These are phyloP conservation scores for Heliornis fulica DNA, from an alignment of 2,113 vertebrate species.

Conservation along the genomic window DNA sequence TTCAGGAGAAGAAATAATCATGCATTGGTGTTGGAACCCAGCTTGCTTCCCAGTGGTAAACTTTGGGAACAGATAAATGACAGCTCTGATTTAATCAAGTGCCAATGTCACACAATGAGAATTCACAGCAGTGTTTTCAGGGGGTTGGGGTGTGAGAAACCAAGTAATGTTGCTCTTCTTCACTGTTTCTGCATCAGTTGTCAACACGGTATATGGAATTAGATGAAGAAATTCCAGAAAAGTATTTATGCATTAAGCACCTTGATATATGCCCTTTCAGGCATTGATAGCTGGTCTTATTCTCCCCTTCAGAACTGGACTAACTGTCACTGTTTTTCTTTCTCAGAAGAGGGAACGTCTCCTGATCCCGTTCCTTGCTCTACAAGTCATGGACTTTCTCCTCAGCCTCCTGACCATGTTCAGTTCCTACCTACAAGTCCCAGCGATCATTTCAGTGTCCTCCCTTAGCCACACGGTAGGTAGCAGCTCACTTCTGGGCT, in stretches of 20 bases:
- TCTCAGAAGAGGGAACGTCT: constrained; percentile 68
- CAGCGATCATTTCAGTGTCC: constrained; percentile 41
- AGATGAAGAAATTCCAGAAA: not conserved
- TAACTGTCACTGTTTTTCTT: not conserved
- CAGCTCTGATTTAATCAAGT: not conserved
- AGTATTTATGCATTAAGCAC: not conserved
- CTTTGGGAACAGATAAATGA: not conserved
- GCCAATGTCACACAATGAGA: not conserved
- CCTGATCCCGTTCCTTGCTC: constrained; percentile 78
- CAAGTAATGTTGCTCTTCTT: not conserved
- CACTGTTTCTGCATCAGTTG: not conserved
- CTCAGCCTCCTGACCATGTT: constrained; percentile 77
- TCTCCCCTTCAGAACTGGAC: not conserved
- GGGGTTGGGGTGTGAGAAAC: not conserved
- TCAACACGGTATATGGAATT: not conserved
- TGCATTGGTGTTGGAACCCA: not conserved
- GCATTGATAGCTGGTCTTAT: no score
- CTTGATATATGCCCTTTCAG: not conserved
- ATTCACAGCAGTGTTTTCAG: not conserved
- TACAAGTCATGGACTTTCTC: constrained; percentile 78
- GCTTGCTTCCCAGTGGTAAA: not conserved
- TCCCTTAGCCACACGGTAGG: constrained; percentile 56
- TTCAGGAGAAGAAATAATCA: not conserved
- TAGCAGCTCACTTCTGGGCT: not conserved
- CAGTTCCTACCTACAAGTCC: constrained; percentile 72